Evolutionary conservation across 2,113 vertebrate species (phyloP).

Genomic region (Calidris pugnax): DNA sequence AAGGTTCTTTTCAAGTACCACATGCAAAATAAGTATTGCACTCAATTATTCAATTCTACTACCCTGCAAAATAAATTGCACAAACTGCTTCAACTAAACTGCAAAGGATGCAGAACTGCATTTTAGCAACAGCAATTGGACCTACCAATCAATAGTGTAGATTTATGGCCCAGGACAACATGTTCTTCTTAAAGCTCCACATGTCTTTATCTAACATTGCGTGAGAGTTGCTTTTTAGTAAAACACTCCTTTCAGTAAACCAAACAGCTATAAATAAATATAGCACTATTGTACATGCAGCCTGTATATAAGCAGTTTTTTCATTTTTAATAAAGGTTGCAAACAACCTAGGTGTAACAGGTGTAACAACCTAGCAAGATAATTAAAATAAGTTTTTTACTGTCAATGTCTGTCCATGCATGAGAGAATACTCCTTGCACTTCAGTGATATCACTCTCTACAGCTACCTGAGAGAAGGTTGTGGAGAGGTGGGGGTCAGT

Average conservation of each 20-base stretch:
- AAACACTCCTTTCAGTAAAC: not conserved
- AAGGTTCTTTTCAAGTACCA: not conserved
- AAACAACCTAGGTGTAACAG: not conserved
- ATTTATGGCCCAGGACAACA: not conserved
- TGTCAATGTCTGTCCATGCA: fast-evolving
- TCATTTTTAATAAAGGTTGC: not conserved
- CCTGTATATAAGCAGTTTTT: not conserved
- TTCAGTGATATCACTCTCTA: not conserved
- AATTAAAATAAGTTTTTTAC: not conserved
- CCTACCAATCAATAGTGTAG: not conserved
- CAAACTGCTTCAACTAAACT: not conserved
- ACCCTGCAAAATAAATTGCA: not conserved
- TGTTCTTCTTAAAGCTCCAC: not conserved
- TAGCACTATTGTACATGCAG: not conserved
- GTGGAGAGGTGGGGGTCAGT: not conserved
- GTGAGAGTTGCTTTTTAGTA: not conserved
- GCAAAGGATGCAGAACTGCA: not conserved
- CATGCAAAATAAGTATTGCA: not conserved
- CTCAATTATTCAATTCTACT: not conserved
- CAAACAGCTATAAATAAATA: not conserved
- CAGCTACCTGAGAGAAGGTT: not conserved
- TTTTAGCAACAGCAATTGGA: not conserved
- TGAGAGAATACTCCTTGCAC: not conserved
- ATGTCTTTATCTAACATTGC: not conserved
- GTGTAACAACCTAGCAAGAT: not conserved